Base-by-base conservation (phyloP, 2,888 invertebrate species). In the Xestia xanthographa region DNA sequence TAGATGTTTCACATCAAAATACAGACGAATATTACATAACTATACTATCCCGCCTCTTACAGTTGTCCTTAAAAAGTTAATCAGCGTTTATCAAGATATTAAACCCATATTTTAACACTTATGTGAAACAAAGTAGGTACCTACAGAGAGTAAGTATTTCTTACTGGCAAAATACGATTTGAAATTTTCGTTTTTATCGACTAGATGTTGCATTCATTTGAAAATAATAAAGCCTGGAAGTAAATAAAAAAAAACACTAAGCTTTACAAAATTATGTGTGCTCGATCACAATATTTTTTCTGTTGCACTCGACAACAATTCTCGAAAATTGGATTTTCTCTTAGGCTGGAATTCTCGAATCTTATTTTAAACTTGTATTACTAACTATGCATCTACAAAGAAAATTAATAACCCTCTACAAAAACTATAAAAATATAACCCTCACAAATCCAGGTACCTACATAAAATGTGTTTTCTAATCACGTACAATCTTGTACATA, bases 401-500 rank as follows among this genome's bases (percentile, higher is more conserved):
- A 34, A 45, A 58, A 69, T 50, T 48, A 69, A 66, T 56, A 66
- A 56, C 58, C 26, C 60, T 48, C 62, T 41, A n/a, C 0, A 41
- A 63, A 76, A 69, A 26, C 29, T 22, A 11, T 17, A 71, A 29
- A 71, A 74, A 66, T 22, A 22, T 5, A 72, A 62, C 66, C 84
- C 50, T 65, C n/a, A 56, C 43, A 62, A 66, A 69, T n/a, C 8
- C 80, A 80, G 63, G 86, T 88, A 84, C n/a, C n/a, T n/a, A n/a
- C 79, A 86, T 87, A 84, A 88, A 88, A 88, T 83, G 77, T 86
- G 86, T 85, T 87, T 89, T 86, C 91, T 76, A 82, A 87, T 90
- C 92, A 94, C 93, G 92, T 93, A 92, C 88, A 86, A 34, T 41
- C 85, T 50, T 86, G 86, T 90, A 90, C 91, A 92, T 92, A 92